Conservation (phyloP, 2,888 invertebrate species). For the Platerodrilus igneus region DNA sequence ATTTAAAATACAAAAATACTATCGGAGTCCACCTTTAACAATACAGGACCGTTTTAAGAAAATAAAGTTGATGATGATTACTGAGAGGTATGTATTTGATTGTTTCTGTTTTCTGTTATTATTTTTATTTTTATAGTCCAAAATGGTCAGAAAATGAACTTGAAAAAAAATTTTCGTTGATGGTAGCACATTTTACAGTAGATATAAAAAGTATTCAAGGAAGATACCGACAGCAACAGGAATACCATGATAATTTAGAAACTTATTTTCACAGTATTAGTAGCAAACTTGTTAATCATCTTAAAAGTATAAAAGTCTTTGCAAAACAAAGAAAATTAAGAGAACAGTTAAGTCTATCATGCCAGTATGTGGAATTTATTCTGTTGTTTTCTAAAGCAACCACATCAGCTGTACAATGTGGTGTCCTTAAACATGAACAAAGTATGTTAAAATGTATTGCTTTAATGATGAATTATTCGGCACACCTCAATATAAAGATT, state of each 20-base stretch:
- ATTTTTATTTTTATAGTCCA: slow-evolving; percentile 8
- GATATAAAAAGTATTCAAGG: slow-evolving; percentile 14
- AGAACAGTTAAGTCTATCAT: neutral
- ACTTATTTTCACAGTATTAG: neutral
- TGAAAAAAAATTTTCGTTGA: slow-evolving; percentile 19
- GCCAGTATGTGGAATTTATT: slow-evolving; percentile 10
- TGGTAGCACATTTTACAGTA: slow-evolving; percentile 19
- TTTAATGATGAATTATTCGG: slow-evolving; percentile 24
- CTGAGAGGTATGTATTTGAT: no score
- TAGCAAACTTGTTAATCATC: slow-evolving; percentile 2
- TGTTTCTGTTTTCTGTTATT: no score
- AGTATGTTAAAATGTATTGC: slow-evolving; percentile 14
- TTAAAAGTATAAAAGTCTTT: neutral
- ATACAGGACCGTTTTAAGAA: no score
- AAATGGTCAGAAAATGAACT: slow-evolving; percentile 14
- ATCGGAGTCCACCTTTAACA: no score
- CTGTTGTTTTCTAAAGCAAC: slow-evolving; percentile 13
- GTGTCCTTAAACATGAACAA: slow-evolving; percentile 20
- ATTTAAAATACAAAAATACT: no score
- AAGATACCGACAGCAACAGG: slow-evolving; percentile 12
- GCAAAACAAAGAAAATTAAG: neutral
- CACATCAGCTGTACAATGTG: slow-evolving; percentile 24
- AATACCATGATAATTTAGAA: slow-evolving; percentile 5
- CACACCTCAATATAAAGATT: slow-evolving; percentile 10
- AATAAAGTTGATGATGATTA: no score